Evolutionary conservation across 2,797 vertebrate species (phyloP), one percentile per base, ranked within the genome.

Genomic region (Miichthys miiuy): DNA sequence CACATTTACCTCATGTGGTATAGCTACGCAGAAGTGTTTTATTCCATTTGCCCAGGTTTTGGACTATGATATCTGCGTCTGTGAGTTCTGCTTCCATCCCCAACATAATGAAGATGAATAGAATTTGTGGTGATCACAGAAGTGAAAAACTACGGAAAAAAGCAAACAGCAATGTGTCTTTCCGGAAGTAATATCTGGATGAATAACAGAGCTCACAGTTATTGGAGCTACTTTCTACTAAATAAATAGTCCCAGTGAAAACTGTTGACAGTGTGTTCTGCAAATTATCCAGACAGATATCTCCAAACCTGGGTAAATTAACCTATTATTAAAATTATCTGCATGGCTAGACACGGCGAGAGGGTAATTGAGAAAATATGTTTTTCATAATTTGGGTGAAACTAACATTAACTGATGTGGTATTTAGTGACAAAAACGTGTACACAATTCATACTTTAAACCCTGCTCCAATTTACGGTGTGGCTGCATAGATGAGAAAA

Each of bases 391-490:
- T 67, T 27, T 67, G 7, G 41, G 2, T 65, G 38, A 58, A 57
- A 46, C 44, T 48, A 23, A 42, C n/a, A 38, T 80, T 58, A 16
- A 64, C 16, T n/a, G 38, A 50, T 76, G 50, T 50, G 54, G 48
- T 63, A 54, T 79, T 77, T 30, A 75, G 18, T 61, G 50, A 70
- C 27, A 60, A 66, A 66, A 63, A 14, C 51, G 64, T 75, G 38
- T 18, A 16, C 21, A 52, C 25, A 62, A 42, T 47, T 54, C 4
- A 61, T 57, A 81, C 65, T 65, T 20, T 21, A 20, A 75, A 72
- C 75, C 56, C 38, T 21, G 51, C 64, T 66, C 66, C 57, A 71
- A 82, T 72, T 76, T 71, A 70, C 48, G 78, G 65, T 57, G 23
- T 66, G 68, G 51, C 55, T 72, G 71, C 52, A 57, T 51, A 50